phyloP scores from a whole-genome alignment of 2,888 invertebrate species.

The Allophyes oxyacanthae region DNA sequence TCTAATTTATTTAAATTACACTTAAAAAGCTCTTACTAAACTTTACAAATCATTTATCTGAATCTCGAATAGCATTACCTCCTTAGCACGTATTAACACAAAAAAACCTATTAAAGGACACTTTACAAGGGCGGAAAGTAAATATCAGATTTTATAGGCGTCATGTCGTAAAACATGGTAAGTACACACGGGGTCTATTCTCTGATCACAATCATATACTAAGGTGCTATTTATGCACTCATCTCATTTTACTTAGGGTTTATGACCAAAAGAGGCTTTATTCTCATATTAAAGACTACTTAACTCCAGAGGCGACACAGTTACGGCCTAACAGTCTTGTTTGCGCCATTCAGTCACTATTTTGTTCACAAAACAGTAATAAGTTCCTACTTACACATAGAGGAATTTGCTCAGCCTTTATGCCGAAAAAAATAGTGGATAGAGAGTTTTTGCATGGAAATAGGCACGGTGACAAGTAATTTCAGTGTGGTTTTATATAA shows the following conservation, averaged over 20 bases:
- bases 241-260: slow-evolving; percentile 53
- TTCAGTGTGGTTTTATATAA: slow-evolving; percentile 33
- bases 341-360: slow-evolving; percentile 72
- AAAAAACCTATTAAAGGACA: slow-evolving; percentile 34
- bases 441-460: slow-evolving; percentile 13
- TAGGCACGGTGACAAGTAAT: slow-evolving; percentile 26
- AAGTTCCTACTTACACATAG: slow-evolving; percentile 34
- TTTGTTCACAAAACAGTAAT: slow-evolving; percentile 65
- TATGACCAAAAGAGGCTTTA: slow-evolving; percentile 51
- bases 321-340: slow-evolving; percentile 71
- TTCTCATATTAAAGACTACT: slow-evolving; percentile 63
- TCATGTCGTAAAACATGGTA: slow-evolving; percentile 44
- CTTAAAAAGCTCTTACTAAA: slow-evolving; percentile 24
- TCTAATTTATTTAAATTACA: slow-evolving; percentile 26
- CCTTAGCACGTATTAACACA: slow-evolving; percentile 45
- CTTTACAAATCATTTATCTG: slow-evolving; percentile 30
- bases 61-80: slow-evolving; percentile 30
- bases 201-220: slow-evolving; percentile 50
- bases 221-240: slow-evolving; percentile 61
- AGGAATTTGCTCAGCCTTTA: slow-evolving; percentile 43
- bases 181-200: slow-evolving; percentile 56
- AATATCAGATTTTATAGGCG: slow-evolving; percentile 53
- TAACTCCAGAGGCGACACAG: slow-evolving; percentile 61
- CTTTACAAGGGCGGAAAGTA: slow-evolving; percentile 41
- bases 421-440: slow-evolving; percentile 25